A percentile compares a stretch with the other conserved stretches of the same genome.
phyloP scores from a whole-genome alignment of 2,888 invertebrate genomes.

The Dicroscelio sp. region DNA sequence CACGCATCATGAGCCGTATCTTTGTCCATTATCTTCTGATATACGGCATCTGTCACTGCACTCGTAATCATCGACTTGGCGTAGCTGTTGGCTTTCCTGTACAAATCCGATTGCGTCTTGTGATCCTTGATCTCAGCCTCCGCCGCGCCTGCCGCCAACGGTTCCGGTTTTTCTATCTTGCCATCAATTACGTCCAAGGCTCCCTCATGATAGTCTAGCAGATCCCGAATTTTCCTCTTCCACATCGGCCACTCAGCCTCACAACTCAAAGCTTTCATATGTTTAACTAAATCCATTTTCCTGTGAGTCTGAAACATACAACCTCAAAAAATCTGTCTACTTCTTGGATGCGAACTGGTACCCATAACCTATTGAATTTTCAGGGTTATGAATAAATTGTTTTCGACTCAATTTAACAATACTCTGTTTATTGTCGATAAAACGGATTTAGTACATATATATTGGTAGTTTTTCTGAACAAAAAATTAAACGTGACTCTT shows the following conservation, averaged over 20 bases:
- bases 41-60: conserved; percentile 87
- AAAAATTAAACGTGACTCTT: too few species aligned
- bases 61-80: conserved; percentile 89
- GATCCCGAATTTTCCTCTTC: conserved; percentile 87
- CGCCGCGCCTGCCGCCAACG: conserved; percentile 72
- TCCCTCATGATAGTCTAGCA: conserved; percentile 88
- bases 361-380: too few species aligned
- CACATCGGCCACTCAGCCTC: conserved; percentile 88
- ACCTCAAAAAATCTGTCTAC: too few species aligned
- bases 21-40: conserved; percentile 89
- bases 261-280: conserved; percentile 82
- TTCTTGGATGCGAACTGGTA: too few species aligned
- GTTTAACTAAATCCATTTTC: conserved; percentile 85
- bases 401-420: too few species aligned
- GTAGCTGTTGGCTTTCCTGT: conserved; percentile 89
- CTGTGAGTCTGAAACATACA: too few species aligned
- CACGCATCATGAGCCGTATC: conserved; percentile 87
- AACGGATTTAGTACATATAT: too few species aligned
- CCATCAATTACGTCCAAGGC: conserved; percentile 85
- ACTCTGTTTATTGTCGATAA: too few species aligned
- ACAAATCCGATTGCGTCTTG: conserved; percentile 80
- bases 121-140: conserved; percentile 68
- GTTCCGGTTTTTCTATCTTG: conserved; percentile 83
- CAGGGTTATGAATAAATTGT: too few species aligned
- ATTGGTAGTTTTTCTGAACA: too few species aligned